Evolutionary conservation across 2,113 vertebrate genomes (phyloP).

Genomic region (Talpa occidentalis): DNA sequence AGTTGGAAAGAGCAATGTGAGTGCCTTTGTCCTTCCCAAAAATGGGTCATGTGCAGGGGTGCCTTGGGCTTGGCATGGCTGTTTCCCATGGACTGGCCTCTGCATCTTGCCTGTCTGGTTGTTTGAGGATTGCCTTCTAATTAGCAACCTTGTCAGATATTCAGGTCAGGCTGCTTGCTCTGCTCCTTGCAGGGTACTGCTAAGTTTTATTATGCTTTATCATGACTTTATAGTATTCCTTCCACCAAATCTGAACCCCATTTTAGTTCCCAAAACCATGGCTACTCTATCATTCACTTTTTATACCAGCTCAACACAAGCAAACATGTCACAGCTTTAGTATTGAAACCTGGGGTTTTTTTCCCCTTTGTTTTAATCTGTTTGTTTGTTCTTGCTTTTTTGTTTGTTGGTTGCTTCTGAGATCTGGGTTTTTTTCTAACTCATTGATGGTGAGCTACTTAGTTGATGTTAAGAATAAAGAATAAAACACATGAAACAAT

Average conservation of each 20-base stretch:
- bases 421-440: neutral
- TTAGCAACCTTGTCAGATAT: neutral
- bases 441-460: neutral
- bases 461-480: constrained; percentile 16
- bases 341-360: neutral
- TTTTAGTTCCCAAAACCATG: neutral
- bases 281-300: neutral
- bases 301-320: neutral
- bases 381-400: too few species aligned
- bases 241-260: neutral
- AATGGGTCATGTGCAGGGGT: neutral
- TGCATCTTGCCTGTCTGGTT: neutral
- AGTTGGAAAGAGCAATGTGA: neutral
- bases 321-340: neutral
- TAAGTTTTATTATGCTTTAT: neutral
- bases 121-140: neutral
- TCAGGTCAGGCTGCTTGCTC: neutral
- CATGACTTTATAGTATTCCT: neutral
- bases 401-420: too few species aligned
- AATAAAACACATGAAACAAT: neutral
- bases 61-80: neutral
- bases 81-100: neutral
- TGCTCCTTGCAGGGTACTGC: neutral
- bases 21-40: neutral
- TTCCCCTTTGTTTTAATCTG: too few species aligned